Percentiles rank a stretch among this genome's conserved stretches.
phyloP scores from a whole-genome alignment of 1,140 invertebrate species.

The Tetranychus urticae region DNA sequence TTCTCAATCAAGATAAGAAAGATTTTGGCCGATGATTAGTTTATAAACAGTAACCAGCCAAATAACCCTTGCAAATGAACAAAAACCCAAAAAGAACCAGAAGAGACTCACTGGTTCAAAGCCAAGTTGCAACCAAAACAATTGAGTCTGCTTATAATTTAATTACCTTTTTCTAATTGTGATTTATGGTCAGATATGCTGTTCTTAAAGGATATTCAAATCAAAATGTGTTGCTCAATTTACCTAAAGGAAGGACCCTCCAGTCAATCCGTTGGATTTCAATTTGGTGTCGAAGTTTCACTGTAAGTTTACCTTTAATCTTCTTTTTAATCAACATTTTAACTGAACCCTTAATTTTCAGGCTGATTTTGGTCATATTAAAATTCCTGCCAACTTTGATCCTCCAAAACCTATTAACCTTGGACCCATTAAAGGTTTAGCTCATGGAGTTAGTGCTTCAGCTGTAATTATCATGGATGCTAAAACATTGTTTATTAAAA shows the following conservation, averaged over 20 bases:
- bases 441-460: constrained; percentile 40
- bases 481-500: constrained; percentile 55
- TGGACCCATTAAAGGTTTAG: background rate
- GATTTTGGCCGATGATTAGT: too few species aligned
- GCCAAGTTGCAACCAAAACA: too few species aligned
- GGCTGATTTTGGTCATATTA: constrained; percentile 73
- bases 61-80: too few species aligned
- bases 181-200: constrained; percentile 36
- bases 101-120: too few species aligned
- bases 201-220: constrained; percentile 45
- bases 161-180: constrained; percentile 17
- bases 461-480: constrained; percentile 64
- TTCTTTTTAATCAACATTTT: background rate
- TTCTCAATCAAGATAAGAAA: too few species aligned
- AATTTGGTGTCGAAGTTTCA: constrained; percentile 68
- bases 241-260: constrained; percentile 54
- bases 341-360: constrained; percentile 18
- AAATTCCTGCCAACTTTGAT: constrained; percentile 39
- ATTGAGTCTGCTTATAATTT: too few species aligned
- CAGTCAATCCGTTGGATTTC: constrained; percentile 66
- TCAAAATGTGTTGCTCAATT: constrained; percentile 50
- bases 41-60: too few species aligned
- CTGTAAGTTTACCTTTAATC: constrained; percentile 32
- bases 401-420: constrained; percentile 40
- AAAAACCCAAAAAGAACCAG: too few species aligned